phyloP scores from a whole-genome alignment of 2,797 vertebrate genomes.

The Mormyrus proboscirostris region DNA sequence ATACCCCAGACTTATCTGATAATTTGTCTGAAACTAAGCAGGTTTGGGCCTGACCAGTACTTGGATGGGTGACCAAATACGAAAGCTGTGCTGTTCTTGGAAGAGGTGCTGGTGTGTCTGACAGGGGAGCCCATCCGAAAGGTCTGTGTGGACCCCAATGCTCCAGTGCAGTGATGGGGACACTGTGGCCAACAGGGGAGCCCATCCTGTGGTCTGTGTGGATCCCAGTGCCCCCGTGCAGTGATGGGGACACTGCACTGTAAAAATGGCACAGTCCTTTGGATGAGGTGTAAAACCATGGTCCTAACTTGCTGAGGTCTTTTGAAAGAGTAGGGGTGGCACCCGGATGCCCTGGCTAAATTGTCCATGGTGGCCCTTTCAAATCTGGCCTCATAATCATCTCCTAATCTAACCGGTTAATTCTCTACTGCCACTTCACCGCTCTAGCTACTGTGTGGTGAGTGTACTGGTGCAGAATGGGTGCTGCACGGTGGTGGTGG shows the following conservation, averaged over 20 bases:
- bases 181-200: not conserved
- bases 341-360: no score
- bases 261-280: not conserved
- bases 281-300: not conserved
- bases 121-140: not conserved
- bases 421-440: no score
- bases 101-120: not conserved
- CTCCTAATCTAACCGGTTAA: no score
- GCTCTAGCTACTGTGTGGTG: no score
- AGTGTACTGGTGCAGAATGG: not conserved
- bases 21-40: not conserved
- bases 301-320: not conserved
- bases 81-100: not conserved
- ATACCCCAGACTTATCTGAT: not conserved
- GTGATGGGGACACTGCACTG: not conserved
- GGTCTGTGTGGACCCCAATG: not conserved
- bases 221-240: not conserved
- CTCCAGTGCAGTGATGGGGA: not conserved
- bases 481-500: not conserved
- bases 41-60: not conserved
- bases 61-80: not conserved
- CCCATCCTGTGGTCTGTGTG: not conserved
- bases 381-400: no score
- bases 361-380: no score
- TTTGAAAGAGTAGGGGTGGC: no score